Evolutionary conservation across 2,888 invertebrate species (phyloP).

Genomic region (Melipona bicolor): DNA sequence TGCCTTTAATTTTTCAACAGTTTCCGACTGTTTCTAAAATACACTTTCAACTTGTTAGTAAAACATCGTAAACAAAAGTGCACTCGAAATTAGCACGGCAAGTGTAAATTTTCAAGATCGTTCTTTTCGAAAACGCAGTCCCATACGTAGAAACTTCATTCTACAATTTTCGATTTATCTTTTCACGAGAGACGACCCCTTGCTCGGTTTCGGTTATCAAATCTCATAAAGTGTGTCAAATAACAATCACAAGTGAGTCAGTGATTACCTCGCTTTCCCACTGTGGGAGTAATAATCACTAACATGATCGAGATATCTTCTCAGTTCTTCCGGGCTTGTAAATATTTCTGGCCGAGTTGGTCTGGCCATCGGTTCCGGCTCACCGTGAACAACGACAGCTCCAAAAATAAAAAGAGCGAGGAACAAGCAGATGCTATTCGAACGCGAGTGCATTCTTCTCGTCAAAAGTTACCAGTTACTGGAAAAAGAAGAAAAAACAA

Average conservation of each 20-base stretch:
- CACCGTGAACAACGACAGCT: constrained; percentile 47
- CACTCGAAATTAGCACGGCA: neutral
- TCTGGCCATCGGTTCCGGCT: constrained; percentile 73
- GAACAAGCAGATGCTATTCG: constrained; percentile 19
- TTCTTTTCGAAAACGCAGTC: neutral
- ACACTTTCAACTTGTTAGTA: neutral
- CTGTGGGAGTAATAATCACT: constrained; percentile 85
- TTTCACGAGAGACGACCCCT: neutral
- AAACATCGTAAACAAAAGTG: neutral
- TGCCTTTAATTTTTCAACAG: too few relatives aligned
- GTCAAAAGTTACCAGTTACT: neutral
- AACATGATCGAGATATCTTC: constrained; percentile 85
- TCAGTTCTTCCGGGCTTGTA: constrained; percentile 84
- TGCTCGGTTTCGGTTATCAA: neutral
- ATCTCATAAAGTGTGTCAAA: neutral
- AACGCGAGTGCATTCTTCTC: constrained; percentile 39
- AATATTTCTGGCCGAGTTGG: constrained; percentile 84
- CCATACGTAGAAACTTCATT: neutral
- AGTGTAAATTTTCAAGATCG: neutral
- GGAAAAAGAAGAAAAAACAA: constrained; percentile 7
- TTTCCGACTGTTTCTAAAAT: too few relatives aligned
- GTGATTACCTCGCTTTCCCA: constrained; percentile 85
- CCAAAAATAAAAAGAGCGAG: constrained; percentile 47
- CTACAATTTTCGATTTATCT: neutral
- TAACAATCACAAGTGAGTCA: neutral